Base-by-base conservation (phyloP, 2,888 invertebrate species). In the Drosophila prostipennis region DNA sequence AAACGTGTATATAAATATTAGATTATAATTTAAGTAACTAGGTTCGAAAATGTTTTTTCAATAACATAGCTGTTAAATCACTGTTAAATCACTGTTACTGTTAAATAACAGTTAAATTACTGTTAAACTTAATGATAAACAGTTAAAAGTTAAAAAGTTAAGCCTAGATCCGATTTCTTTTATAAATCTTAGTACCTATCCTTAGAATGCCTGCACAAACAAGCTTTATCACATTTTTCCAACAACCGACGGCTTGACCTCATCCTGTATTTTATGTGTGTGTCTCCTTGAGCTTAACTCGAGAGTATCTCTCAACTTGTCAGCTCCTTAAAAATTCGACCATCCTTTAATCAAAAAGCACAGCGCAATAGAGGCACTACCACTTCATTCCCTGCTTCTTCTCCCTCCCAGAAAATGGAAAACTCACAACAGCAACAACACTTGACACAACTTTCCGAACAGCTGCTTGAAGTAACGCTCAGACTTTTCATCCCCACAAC, bases 391-490 rank as follows among this genome's bases (percentile, higher is more conserved):
- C 49, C 49, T 19, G 72, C 55, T 55, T 14, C 29, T 29, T 29
- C 29, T 59, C 48, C 49, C 42, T 57, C 23, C 34, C 7, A 46
- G 63, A 73, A 73, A 77, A 79, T 77, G 77, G 64, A 61, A 76
- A 82, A 71, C 71, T 78, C 67, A 39, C 19, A 34, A 32, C 32
- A 61, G 26, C 51, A 51, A 43, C 36, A 42, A 23, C 52, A 58
- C 67, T 79, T 73, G 55, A 61, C 71, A 65, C 76, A 85, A 80
- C 82, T 85, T 80, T 81, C 45, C 52, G 69, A 80, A 72, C 80
- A 85, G 83, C 80, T 82, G 86, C 64, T 82, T 52, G 45, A 64
- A 64, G 64, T 67, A 52, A 67, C 52, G 61, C 70, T 60, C 23
- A 43, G 43, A 45, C 51, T 54, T 39, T 16, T 11, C 68, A 37